A percentile compares a stretch with the other conserved stretches of the same genome.
Conservation (phyloP, 2,888 invertebrate genomes). For the Pyrocoelia pectoralis region DNA sequence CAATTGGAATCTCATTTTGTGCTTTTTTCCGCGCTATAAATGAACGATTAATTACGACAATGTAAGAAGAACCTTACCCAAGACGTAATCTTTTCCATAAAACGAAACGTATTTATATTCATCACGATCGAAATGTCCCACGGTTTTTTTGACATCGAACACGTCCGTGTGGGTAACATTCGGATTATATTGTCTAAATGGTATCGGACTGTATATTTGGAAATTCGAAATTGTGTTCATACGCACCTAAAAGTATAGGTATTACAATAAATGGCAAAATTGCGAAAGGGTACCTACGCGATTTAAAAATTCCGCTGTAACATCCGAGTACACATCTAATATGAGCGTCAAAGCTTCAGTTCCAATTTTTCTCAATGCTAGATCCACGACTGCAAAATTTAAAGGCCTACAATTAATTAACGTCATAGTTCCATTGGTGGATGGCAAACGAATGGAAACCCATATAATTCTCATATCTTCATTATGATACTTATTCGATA, state of each 20-base stretch:
- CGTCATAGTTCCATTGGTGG: conserved; percentile 48
- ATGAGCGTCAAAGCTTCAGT: conserved; percentile 77
- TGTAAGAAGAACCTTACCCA: conserved; percentile 61
- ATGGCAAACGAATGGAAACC: conserved; percentile 72
- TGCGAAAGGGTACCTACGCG: too few species aligned
- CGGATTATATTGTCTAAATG: conserved; percentile 89
- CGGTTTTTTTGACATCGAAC: conserved; percentile 74
- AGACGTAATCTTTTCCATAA: conserved; percentile 83
- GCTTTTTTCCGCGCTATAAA: conserved; percentile 70
- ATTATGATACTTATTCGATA: conserved; percentile 71
- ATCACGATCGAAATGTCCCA: conserved; percentile 81
- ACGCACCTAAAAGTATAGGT: conserved; percentile 70
- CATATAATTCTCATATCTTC: conserved; percentile 74
- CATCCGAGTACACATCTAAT: conserved; percentile 71
- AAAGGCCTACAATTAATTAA: conserved; percentile 57
- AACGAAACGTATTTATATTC: conserved; percentile 80
- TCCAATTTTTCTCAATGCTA: conserved; percentile 74
- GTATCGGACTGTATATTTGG: conserved; percentile 92
- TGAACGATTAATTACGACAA: conserved; percentile 19
- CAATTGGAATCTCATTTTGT: conserved; percentile 67
- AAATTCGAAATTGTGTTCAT: conserved; percentile 92
- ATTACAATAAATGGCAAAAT: too few species aligned
- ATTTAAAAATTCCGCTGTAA: conserved; percentile 87
- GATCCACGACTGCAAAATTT: conserved; percentile 70
- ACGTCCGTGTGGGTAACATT: conserved; percentile 60